Evolutionary conservation across 2,797 vertebrate species (phyloP).

Genomic region (Threskiornis aethiopicus): DNA sequence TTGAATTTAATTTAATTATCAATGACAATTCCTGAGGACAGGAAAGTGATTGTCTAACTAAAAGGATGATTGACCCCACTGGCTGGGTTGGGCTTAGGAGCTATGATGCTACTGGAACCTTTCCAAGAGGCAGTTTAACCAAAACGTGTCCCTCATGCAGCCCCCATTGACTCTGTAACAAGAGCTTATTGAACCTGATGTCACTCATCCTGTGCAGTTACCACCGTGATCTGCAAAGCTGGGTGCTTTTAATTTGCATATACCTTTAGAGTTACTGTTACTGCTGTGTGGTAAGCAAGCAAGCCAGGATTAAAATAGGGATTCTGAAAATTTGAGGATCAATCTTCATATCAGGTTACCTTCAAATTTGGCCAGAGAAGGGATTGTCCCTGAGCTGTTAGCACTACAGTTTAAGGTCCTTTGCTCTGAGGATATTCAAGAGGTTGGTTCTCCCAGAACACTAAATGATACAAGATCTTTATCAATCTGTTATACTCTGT

Average conservation of each 20-base stretch:
- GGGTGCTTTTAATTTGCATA: background rate
- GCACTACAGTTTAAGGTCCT: background rate
- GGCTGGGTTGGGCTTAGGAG: background rate
- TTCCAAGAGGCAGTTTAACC: background rate
- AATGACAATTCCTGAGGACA: background rate
- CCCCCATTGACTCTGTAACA: background rate
- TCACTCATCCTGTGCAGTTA: background rate
- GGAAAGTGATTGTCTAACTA: background rate
- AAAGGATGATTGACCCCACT: background rate
- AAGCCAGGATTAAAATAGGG: background rate
- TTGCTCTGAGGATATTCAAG: background rate
- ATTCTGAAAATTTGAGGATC: background rate
- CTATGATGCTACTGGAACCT: background rate
- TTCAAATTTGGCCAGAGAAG: background rate
- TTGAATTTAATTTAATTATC: background rate
- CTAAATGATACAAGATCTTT: background rate
- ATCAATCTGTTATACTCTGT: background rate
- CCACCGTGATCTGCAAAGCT: background rate
- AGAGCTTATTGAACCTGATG: background rate
- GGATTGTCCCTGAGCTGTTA: background rate
- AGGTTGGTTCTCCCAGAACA: background rate
- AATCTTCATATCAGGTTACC: background rate
- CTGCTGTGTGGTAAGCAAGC: background rate
- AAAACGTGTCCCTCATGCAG: background rate
- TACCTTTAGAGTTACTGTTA: background rate